Conservation (phyloP, 1,140 invertebrate species). For the Drosophila tsacasi region DNA sequence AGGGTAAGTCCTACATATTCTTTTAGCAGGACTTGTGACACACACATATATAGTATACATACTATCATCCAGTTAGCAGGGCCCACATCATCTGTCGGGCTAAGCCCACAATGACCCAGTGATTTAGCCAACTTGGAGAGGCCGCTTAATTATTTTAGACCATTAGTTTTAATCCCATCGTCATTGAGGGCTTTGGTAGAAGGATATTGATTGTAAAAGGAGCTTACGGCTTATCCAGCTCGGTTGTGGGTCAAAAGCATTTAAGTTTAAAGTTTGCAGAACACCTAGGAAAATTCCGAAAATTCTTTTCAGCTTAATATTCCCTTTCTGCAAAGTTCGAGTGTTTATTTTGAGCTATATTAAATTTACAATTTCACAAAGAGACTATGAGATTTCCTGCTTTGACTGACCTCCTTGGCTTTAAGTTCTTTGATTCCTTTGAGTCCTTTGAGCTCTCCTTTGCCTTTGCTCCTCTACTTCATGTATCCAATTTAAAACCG, state of each 20-base stretch:
- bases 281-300: background rate
- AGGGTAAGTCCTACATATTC: constrained; percentile 53
- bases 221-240: constrained; percentile 4
- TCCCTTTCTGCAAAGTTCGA: background rate
- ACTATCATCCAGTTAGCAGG: constrained; percentile 1
- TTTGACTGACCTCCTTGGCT: background rate
- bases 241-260: background rate
- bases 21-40: constrained; percentile 29
- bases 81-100: constrained; percentile 70
- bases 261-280: background rate
- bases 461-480: constrained; percentile 6
- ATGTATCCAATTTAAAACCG: constrained; percentile 39
- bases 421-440: constrained; percentile 15
- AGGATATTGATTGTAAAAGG: constrained; percentile 51
- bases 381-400: background rate
- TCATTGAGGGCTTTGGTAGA: constrained; percentile 47
- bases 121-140: constrained; percentile 49
- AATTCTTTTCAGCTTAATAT: background rate
- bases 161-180: constrained; percentile 68
- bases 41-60: background rate
- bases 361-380: background rate
- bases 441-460: constrained; percentile 21
- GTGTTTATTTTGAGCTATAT: constrained; percentile 2
- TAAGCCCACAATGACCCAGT: constrained; percentile 53
- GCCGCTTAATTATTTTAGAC: constrained; percentile 75